A percentile compares a stretch with the other conserved stretches of the same genome.
These are phyloP conservation scores for Oceanodroma leucorhoa DNA, from an alignment of 2,797 vertebrate genomes.

Conservation along the genomic window DNA sequence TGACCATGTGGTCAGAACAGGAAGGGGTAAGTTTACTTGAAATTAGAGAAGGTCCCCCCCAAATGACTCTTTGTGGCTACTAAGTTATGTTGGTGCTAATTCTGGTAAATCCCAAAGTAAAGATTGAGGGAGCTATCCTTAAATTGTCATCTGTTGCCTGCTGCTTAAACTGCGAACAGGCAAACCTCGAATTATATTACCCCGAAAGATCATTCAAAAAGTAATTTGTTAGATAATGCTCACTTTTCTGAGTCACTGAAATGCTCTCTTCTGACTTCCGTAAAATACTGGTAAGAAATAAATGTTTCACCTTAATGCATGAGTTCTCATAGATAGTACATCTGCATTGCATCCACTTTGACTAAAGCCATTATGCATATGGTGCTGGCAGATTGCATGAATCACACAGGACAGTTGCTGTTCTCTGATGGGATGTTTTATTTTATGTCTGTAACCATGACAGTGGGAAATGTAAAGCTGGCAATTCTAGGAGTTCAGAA, in stretches of 20 bases:
- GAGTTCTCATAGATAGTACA: neutral
- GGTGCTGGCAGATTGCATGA: neutral
- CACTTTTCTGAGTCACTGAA: neutral
- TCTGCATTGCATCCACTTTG: neutral
- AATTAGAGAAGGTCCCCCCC: neutral
- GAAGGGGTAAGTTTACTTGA: neutral
- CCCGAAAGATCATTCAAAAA: neutral
- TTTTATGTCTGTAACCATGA: neutral
- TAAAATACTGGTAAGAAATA: neutral
- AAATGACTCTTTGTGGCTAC: neutral
- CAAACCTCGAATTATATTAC: neutral
- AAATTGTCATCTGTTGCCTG: neutral
- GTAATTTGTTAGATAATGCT: neutral
- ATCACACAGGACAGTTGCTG: neutral
- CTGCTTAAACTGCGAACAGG: neutral
- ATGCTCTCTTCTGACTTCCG: neutral
- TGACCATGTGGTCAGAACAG: neutral
- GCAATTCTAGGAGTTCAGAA: neutral
- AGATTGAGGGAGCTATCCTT: neutral
- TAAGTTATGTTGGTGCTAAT: neutral
- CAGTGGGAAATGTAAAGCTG: neutral
- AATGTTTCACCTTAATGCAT: neutral
- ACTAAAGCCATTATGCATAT: neutral
- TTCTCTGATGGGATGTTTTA: neutral
- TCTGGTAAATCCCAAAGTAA: neutral